A percentile compares a stretch with the other conserved stretches of the same genome.
Evolutionary conservation across 1,140 invertebrate species (phyloP).

Genomic region (Notospermus geniculatus): DNA sequence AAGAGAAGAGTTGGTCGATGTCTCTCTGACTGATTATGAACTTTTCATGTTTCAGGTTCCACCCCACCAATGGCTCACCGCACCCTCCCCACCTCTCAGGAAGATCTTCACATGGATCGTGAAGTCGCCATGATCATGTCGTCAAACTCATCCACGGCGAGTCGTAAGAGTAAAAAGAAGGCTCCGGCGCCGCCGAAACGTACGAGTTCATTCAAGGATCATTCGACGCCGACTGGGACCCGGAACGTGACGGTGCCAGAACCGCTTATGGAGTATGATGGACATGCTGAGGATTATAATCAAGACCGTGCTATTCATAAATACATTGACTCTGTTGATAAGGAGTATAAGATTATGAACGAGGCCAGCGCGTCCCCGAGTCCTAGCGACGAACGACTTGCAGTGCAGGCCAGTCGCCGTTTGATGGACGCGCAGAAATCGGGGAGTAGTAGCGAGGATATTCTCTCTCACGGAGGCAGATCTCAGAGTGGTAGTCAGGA

Average conservation of each 20-base stretch:
- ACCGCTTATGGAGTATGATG: conserved; percentile 1
- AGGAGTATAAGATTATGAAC: conserved; percentile 2
- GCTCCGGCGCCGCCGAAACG: conserved; percentile 92
- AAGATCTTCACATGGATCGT: conserved; percentile 52
- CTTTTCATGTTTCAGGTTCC: conserved; percentile 32
- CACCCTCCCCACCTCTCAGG: conserved; percentile 32
- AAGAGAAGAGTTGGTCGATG: too few species aligned
- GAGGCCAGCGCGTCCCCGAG: not conserved
- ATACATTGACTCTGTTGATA: conserved; percentile 9
- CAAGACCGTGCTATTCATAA: too few species aligned
- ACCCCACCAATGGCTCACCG: conserved; percentile 43
- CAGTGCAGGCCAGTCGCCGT: not conserved
- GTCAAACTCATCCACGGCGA: not conserved
- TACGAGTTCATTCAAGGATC: conserved; percentile 70
- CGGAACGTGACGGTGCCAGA: conserved; percentile 1
- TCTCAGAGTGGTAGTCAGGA: conserved; percentile 34
- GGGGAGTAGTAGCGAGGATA: conserved; percentile 18
- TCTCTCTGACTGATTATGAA: too few species aligned
- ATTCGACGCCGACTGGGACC: not conserved
- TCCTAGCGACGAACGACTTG: conserved; percentile 4
- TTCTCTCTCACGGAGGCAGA: conserved; percentile 16
- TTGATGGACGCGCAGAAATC: conserved; percentile 16
- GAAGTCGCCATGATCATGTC: conserved; percentile 6
- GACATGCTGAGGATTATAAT: too few species aligned
- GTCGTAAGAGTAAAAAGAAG: conserved; percentile 84